phyloP scores from a whole-genome alignment of 1,140 invertebrate genomes.

The Scaptomyza pallida region DNA sequence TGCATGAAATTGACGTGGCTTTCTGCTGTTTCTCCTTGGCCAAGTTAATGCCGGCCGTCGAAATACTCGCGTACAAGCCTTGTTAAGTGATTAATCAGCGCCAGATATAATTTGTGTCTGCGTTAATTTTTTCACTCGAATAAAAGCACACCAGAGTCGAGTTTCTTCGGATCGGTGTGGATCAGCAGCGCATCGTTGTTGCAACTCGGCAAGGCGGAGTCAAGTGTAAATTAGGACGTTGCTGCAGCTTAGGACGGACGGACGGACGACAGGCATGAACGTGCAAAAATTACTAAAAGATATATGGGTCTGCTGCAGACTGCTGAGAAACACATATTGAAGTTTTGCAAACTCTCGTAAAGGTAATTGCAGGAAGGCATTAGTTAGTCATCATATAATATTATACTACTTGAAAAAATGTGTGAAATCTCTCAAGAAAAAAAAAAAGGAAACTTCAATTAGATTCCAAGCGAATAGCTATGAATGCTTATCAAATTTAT shows the following conservation, averaged over 20 bases:
- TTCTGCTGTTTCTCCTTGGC: constrained; percentile 40
- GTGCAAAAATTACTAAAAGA: constrained; percentile 34
- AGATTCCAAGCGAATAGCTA: not conserved
- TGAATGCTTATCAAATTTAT: constrained; percentile 16
- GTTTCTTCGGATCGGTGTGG: not conserved
- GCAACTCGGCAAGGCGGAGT: constrained; percentile 31
- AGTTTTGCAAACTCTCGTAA: not conserved
- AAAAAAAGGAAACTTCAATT: not conserved
- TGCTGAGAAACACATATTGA: constrained; percentile 9
- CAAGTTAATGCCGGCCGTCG: constrained; percentile 68
- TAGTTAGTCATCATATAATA: constrained; percentile 24
- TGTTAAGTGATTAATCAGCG: constrained; percentile 83
- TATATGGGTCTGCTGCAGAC: constrained; percentile 20
- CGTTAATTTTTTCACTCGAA: constrained; percentile 82
- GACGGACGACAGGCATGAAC: constrained; percentile 40
- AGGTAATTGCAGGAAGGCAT: constrained; percentile 45
- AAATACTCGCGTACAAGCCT: constrained; percentile 72
- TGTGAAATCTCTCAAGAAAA: not conserved
- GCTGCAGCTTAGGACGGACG: constrained; percentile 57
- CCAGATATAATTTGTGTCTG: constrained; percentile 84
- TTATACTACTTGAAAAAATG: not conserved
- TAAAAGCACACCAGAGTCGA: constrained; percentile 50
- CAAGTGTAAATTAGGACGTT: constrained; percentile 72
- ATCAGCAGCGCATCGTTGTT: not conserved
- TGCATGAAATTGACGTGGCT: constrained; percentile 82